Percentiles rank a stretch among this genome's conserved stretches.
Evolutionary conservation across 2,888 invertebrate species (phyloP).

Genomic region (Dolichomitus sp.): DNA sequence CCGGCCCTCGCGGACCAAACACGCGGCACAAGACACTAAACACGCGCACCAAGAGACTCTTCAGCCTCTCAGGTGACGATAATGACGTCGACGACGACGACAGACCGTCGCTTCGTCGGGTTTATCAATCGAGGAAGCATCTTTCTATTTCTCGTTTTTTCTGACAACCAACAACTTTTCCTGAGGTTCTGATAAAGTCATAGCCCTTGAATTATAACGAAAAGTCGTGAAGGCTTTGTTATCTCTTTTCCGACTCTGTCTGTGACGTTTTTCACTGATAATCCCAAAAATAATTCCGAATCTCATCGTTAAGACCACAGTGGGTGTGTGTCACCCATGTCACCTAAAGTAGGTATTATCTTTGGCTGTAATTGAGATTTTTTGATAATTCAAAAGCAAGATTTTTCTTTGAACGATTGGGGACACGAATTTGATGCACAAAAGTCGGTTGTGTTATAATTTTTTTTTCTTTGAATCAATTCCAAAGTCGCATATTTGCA

Average conservation of each 20-base stretch:
- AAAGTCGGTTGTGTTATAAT: no score
- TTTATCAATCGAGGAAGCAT: slow-evolving; percentile 4
- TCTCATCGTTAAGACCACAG: no score
- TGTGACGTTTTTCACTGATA: slow-evolving; percentile 16
- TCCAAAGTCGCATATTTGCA: no score
- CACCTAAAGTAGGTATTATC: no score
- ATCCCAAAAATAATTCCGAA: no score
- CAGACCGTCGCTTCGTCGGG: background rate
- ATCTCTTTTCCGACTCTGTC: background rate
- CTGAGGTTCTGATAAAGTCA: background rate
- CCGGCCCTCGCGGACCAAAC: slow-evolving; percentile 75
- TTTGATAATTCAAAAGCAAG: no score
- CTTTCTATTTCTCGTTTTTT: slow-evolving; percentile 4
- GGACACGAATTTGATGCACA: no score
- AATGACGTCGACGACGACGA: background rate
- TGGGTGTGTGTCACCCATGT: no score
- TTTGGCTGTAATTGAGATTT: no score
- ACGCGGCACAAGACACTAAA: slow-evolving; percentile 13
- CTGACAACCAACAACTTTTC: background rate
- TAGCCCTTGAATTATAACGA: background rate
- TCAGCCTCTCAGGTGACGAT: slow-evolving; percentile 39
- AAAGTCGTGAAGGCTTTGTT: background rate
- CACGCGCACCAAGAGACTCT: slow-evolving; percentile 12
- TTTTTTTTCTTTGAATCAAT: no score
- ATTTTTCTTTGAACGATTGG: no score